Evolutionary conservation across 2,888 invertebrate genomes (phyloP).

Genomic region (Xylota segnis): DNA sequence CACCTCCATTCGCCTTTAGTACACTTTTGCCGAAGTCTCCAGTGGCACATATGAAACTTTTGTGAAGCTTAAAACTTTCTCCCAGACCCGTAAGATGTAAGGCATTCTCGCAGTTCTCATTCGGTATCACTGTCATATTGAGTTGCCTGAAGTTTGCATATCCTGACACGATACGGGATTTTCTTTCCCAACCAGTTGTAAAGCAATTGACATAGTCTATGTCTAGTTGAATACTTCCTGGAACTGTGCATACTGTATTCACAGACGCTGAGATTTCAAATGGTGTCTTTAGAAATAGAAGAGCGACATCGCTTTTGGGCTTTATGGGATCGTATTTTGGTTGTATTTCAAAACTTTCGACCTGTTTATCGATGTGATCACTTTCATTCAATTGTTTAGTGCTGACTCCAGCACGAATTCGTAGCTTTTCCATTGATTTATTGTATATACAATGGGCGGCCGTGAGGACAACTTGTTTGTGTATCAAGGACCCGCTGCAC

Average conservation of each 20-base stretch:
- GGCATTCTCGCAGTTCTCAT: constrained; percentile 83
- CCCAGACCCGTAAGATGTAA: constrained; percentile 89
- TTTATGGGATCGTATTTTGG: too few relatives aligned
- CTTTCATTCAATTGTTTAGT: too few relatives aligned
- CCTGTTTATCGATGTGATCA: too few relatives aligned
- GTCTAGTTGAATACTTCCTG: constrained; percentile 81
- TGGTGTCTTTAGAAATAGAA: constrained; percentile 88
- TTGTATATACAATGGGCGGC: too few relatives aligned
- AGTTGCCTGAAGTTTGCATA: constrained; percentile 89
- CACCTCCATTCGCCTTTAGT: constrained; percentile 92
- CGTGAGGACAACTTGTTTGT: too few relatives aligned
- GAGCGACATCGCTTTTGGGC: constrained; percentile 86
- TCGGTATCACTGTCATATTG: constrained; percentile 89
- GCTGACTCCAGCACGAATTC: too few relatives aligned
- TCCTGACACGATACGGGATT: constrained; percentile 82
- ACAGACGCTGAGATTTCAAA: constrained; percentile 88
- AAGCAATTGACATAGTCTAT: constrained; percentile 81
- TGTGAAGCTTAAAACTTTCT: constrained; percentile 87
- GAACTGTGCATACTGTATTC: constrained; percentile 88
- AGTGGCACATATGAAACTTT: constrained; percentile 91
- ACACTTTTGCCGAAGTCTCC: constrained; percentile 90
- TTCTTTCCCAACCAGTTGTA: constrained; percentile 82
- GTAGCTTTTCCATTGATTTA: too few relatives aligned
- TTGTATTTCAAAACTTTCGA: too few relatives aligned
- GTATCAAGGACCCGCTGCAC: too few relatives aligned